These are phyloP conservation scores for Rhinolophus ferrumequinum DNA, from an alignment of 2,113 vertebrate species.

Conservation along the genomic window DNA sequence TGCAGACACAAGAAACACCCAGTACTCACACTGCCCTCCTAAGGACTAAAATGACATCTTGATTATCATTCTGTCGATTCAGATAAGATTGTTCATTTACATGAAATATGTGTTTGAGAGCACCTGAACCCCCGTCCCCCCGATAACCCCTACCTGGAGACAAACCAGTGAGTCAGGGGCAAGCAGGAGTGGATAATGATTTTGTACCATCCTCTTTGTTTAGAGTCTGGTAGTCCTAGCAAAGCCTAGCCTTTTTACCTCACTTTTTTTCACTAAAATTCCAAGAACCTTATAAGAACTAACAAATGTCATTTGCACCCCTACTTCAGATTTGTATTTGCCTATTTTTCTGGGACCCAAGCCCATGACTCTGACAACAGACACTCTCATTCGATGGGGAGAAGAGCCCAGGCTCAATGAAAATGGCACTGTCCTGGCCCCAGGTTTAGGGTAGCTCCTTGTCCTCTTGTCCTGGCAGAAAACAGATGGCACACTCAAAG, in stretches of 20 bases:
- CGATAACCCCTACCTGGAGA: background rate
- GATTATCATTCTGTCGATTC: conserved; percentile 8
- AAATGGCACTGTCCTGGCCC: background rate
- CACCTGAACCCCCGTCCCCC: background rate
- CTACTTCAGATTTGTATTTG: background rate
- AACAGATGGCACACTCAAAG: background rate
- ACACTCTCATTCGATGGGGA: background rate
- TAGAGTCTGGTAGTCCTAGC: background rate
- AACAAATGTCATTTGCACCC: background rate
- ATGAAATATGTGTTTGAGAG: background rate
- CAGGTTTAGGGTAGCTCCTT: background rate
- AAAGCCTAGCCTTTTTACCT: background rate
- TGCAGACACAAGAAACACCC: background rate
- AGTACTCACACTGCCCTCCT: background rate
- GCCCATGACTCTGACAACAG: background rate
- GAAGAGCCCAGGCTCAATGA: background rate
- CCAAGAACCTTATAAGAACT: background rate
- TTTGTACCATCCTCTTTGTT: background rate
- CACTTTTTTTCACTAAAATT: background rate
- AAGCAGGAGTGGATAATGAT: background rate
- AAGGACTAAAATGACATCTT: conserved; percentile 17
- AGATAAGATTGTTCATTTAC: background rate
- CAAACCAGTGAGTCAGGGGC: background rate
- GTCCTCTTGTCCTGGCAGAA: background rate
- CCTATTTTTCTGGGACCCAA: background rate